phyloP scores from a whole-genome alignment of 2,113 vertebrate species.

The Australoheros scitulus region DNA sequence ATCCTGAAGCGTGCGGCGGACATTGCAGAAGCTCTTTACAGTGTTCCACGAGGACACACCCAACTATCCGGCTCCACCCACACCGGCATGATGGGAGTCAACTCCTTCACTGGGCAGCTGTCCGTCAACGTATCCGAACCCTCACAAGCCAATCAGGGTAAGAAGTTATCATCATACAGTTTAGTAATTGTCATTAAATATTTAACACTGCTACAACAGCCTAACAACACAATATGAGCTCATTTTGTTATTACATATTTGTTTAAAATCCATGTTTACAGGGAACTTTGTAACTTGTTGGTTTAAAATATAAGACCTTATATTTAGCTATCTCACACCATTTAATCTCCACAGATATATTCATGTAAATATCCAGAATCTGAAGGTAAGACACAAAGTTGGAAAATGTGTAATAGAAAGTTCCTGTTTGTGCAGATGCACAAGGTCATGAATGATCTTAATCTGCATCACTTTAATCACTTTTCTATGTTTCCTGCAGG shows the following conservation, averaged over 20 bases:
- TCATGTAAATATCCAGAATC: background rate
- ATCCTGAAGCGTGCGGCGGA: constrained; percentile 97
- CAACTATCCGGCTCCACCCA: constrained; percentile 93
- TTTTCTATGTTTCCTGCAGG: constrained; percentile 72
- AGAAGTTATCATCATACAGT: constrained; percentile 34
- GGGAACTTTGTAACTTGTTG: background rate
- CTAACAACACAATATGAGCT: background rate
- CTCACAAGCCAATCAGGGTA: constrained; percentile 94
- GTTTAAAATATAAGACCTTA: background rate
- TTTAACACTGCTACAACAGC: background rate
- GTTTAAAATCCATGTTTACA: background rate
- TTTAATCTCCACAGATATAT: background rate
- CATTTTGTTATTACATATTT: background rate
- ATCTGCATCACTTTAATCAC: background rate
- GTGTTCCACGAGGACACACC: constrained; percentile 94
- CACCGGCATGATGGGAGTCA: constrained; percentile 95
- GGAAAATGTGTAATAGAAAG: background rate
- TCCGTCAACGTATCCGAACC: constrained; percentile 95
- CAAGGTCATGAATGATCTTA: background rate
- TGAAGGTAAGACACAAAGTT: background rate
- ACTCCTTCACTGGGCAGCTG: constrained; percentile 95
- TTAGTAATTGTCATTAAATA: background rate
- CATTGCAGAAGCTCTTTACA: constrained; percentile 98
- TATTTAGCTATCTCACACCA: background rate
- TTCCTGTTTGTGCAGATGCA: background rate